Evolutionary conservation across 2,797 vertebrate genomes (phyloP).

Genomic region (Chiloscyllium punctatum): DNA sequence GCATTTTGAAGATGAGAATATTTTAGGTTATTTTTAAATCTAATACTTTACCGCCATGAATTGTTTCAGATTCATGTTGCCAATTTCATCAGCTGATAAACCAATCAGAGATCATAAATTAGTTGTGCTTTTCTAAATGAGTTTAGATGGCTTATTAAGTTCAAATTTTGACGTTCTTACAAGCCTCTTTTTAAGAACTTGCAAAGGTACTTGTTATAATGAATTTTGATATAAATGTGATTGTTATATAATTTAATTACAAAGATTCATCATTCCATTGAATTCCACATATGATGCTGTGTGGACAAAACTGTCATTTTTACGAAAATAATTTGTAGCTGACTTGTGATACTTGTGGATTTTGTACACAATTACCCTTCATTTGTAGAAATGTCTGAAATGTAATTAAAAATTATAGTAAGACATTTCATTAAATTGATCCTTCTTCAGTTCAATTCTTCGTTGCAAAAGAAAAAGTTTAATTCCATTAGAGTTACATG

Average conservation of each 20-base stretch:
- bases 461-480: neutral
- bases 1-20: neutral
- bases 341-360: neutral
- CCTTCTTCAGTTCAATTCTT: neutral
- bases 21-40: neutral
- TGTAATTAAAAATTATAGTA: neutral
- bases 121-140: neutral
- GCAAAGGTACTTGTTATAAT: neutral
- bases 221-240: neutral
- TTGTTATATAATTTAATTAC: neutral
- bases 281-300: neutral
- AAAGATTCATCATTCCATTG: neutral
- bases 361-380: neutral
- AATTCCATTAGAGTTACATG: neutral
- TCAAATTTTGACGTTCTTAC: neutral
- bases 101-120: neutral
- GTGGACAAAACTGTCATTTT: neutral
- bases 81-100: neutral
- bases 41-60: neutral
- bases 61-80: neutral
- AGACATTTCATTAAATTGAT: neutral
- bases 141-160: neutral
- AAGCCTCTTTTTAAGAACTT: neutral
- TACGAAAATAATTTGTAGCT: neutral
- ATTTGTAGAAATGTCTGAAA: slow-evolving; percentile 20